These are phyloP conservation scores for Leptinotarsa tumamoca DNA, from an alignment of 2,888 invertebrate species.

Conservation along the genomic window DNA sequence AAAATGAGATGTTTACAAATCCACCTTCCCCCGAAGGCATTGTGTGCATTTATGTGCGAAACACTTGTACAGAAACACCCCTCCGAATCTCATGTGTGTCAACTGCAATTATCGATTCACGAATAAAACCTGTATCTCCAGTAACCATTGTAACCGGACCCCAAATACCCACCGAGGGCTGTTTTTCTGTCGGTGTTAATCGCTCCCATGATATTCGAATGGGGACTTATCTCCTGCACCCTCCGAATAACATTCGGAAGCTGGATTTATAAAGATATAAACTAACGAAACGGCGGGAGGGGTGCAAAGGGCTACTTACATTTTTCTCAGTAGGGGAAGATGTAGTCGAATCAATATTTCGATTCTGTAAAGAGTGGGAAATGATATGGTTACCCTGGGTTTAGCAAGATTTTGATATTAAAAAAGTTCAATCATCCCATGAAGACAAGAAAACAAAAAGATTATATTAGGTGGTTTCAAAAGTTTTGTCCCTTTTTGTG, in stretches of 20 bases:
- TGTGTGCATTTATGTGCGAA: constrained; percentile 26
- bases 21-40: not conserved
- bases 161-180: constrained; percentile 39
- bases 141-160: constrained; percentile 42
- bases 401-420: too few species aligned
- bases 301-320: not conserved
- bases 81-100: constrained; percentile 32
- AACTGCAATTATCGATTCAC: constrained; percentile 38
- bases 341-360: not conserved
- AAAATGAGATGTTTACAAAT: not conserved
- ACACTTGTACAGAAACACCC: constrained; percentile 33
- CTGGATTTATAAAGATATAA: constrained; percentile 21
- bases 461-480: too few species aligned
- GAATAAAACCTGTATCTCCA: constrained; percentile 40
- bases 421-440: too few species aligned
- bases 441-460: too few species aligned
- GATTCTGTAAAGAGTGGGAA: not conserved
- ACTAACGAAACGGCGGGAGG: not conserved
- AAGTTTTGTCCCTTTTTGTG: too few species aligned
- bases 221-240: constrained; percentile 42
- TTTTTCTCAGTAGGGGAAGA: not conserved
- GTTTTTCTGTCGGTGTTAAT: constrained; percentile 44
- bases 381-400: too few species aligned
- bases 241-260: constrained; percentile 17
- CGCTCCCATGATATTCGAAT: constrained; percentile 44